A percentile compares a stretch with the other conserved stretches of the same genome.
Evolutionary conservation across 2,888 invertebrate genomes (phyloP).

Genomic region (Teleiodes luculella): DNA sequence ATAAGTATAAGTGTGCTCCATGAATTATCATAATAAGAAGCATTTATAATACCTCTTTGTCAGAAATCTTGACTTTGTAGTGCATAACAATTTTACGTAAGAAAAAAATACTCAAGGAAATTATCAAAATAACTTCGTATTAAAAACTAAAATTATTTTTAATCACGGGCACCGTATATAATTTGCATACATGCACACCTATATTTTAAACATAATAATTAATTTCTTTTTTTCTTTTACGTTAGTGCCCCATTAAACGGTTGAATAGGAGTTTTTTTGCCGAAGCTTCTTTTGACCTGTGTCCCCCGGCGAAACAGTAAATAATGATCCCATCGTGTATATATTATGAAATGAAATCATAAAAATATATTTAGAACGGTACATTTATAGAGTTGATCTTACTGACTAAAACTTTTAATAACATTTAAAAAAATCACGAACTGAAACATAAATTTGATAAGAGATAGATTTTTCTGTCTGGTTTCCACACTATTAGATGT

Average conservation of each 20-base stretch:
- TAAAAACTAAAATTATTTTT: neutral
- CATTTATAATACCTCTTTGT: too few species aligned
- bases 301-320: conserved; percentile 63
- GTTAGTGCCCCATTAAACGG: conserved; percentile 44
- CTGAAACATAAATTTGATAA: too few species aligned
- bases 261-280: conserved; percentile 48
- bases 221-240: conserved; percentile 36
- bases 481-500: neutral
- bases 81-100: conserved; percentile 40
- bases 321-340: conserved; percentile 59
- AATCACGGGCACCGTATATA: neutral
- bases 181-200: neutral
- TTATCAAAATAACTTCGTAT: too few species aligned
- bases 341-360: conserved; percentile 62
- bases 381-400: conserved; percentile 37
- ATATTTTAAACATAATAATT: conserved; percentile 26
- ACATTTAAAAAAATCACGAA: too few species aligned
- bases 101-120: too few species aligned
- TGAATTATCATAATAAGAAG: too few species aligned
- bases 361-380: conserved; percentile 35
- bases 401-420: neutral
- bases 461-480: neutral
- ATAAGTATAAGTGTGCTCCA: too few species aligned
- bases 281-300: conserved; percentile 56
- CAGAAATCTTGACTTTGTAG: too few species aligned